These are phyloP conservation scores for Phalacrocorax pelagicus DNA, from an alignment of 2,113 vertebrate species.

Conservation along the genomic window DNA sequence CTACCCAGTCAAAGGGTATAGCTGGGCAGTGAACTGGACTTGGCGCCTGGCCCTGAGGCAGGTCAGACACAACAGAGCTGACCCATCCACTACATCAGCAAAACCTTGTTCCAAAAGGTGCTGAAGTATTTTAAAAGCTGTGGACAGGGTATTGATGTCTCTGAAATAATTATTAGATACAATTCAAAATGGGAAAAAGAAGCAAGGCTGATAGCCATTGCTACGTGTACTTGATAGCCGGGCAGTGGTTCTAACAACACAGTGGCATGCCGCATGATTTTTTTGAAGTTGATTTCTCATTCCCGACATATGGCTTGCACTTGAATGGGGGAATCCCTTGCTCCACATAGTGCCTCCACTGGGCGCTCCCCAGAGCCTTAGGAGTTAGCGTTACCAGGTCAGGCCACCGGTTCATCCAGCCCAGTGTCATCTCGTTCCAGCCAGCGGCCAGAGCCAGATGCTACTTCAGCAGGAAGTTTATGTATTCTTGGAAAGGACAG, in stretches of 20 bases:
- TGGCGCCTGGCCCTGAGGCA: neutral
- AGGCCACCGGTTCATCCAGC: neutral
- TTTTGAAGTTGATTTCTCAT: neutral
- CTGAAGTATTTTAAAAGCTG: neutral
- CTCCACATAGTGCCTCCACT: neutral
- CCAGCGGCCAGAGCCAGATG: neutral
- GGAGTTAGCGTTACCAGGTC: neutral
- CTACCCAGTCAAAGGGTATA: neutral
- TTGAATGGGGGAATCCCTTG: neutral
- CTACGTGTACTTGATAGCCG: neutral
- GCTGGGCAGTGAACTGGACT: neutral
- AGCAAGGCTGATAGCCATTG: neutral
- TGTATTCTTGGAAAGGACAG: neutral
- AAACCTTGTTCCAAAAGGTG: neutral
- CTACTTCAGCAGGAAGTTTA: neutral
- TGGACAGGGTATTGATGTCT: neutral
- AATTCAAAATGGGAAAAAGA: neutral
- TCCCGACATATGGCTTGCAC: neutral
- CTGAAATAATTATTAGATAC: neutral
- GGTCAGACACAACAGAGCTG: neutral
- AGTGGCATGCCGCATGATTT: accelerated
- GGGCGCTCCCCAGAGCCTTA: neutral
- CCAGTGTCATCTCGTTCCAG: neutral
- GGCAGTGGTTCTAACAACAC: neutral
- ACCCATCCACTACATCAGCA: neutral